Percentiles rank a stretch among this genome's conserved stretches.
These are phyloP conservation scores for Whitmania pigra DNA, from an alignment of 1,140 invertebrate species.

Conservation along the genomic window DNA sequence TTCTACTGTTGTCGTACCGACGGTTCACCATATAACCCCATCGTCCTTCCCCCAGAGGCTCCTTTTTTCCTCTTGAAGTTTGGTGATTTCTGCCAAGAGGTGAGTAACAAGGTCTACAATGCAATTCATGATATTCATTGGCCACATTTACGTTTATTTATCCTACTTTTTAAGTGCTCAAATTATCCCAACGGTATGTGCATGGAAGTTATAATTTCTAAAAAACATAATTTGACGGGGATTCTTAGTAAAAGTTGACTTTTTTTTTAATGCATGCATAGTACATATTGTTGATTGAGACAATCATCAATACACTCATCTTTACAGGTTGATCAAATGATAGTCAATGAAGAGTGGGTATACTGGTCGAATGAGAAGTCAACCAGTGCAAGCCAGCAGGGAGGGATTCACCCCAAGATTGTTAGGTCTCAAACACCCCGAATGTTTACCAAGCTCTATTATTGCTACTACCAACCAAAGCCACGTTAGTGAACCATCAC, in stretches of 20 bases:
- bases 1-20: slow-evolving; percentile 33
- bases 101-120: slow-evolving; percentile 13
- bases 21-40: slow-evolving; percentile 27
- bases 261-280: too few relatives aligned
- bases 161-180: too few relatives aligned
- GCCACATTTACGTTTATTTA: too few relatives aligned
- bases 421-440: slow-evolving; percentile 27
- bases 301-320: too few relatives aligned
- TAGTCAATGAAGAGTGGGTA: slow-evolving; percentile 31
- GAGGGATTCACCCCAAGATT: slow-evolving; percentile 18
- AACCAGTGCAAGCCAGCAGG: slow-evolving; percentile 25
- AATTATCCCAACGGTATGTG: too few relatives aligned
- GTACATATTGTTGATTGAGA: too few relatives aligned
- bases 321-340: slow-evolving; percentile 29
- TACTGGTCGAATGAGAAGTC: slow-evolving; percentile 31
- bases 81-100: slow-evolving; percentile 32
- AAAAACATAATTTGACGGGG: too few relatives aligned
- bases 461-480: slow-evolving; percentile 31
- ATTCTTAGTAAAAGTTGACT: too few relatives aligned
- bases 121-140: too few relatives aligned
- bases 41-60: slow-evolving; percentile 28
- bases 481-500: background rate
- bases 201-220: too few relatives aligned
- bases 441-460: slow-evolving; percentile 29
- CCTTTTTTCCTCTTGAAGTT: slow-evolving; percentile 34